A percentile compares a stretch with the other conserved stretches of the same genome.
phyloP scores from a whole-genome alignment of 2,888 invertebrate genomes.

The Polydrusus cervinus region DNA sequence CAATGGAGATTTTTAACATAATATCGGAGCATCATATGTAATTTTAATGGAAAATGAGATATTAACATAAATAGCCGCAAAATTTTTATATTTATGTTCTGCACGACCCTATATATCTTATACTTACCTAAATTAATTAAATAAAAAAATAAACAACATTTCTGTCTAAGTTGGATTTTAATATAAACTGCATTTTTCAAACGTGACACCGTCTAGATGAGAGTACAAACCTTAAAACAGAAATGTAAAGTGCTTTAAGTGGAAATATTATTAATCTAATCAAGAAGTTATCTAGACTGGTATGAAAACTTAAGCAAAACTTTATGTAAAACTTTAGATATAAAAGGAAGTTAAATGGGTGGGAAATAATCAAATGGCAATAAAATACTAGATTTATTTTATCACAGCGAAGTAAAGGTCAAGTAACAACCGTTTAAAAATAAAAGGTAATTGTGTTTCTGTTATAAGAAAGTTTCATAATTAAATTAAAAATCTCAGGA shows the following conservation, averaged over 20 bases:
- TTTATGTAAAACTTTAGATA: not conserved
- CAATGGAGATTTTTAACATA: too few species aligned
- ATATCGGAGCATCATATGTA: too few species aligned
- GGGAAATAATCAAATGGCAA: conserved; percentile 33
- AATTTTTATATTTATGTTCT: too few species aligned
- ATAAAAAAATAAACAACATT: too few species aligned
- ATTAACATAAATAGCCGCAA: too few species aligned
- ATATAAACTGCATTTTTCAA: too few species aligned
- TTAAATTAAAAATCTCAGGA: conserved; percentile 28
- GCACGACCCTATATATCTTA: too few species aligned
- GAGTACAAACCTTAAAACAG: too few species aligned
- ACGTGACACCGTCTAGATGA: too few species aligned
- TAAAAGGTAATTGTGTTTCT: conserved; percentile 35
- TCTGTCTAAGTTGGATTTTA: too few species aligned
- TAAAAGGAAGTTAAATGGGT: conserved; percentile 34
- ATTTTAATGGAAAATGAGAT: too few species aligned
- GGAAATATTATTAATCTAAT: not conserved
- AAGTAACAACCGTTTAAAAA: conserved; percentile 24
- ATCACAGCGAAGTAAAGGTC: conserved; percentile 33
- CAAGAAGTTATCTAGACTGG: not conserved
- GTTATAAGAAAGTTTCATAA: conserved; percentile 27
- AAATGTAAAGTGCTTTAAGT: not conserved
- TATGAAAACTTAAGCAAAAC: not conserved
- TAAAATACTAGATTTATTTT: conserved; percentile 35
- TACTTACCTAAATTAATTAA: too few species aligned